Evolutionary conservation across 2,888 invertebrate genomes (phyloP).

Genomic region (Therioaphis trifolii): DNA sequence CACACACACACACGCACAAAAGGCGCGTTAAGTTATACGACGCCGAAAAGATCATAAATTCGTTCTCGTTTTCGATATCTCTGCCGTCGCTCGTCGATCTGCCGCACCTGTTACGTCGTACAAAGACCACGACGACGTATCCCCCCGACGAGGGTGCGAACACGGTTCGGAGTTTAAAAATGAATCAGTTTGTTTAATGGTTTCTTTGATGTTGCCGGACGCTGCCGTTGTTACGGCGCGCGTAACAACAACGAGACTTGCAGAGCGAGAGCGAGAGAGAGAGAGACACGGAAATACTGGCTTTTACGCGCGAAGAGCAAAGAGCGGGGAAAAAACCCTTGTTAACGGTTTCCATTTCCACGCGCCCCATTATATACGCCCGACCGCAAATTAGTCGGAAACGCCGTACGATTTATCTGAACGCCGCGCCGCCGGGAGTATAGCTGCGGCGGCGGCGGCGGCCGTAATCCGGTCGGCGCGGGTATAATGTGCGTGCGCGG

Average conservation of each 20-base stretch:
- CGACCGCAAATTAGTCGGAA: conserved; percentile 41
- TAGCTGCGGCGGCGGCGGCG: neutral
- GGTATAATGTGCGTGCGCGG: neutral
- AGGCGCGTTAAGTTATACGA: neutral
- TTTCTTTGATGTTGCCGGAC: conserved; percentile 35
- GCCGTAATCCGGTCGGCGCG: neutral
- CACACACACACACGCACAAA: neutral
- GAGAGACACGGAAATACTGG: no score
- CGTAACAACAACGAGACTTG: neutral
- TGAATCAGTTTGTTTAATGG: conserved; percentile 21
- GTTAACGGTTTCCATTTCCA: conserved; percentile 29
- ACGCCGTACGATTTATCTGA: neutral
- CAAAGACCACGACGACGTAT: no score
- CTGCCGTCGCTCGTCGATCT: neutral
- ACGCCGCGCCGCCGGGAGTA: neutral
- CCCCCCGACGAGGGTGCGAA: no score
- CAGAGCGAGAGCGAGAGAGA: no score
- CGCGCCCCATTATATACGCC: conserved; percentile 17
- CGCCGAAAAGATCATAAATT: conserved; percentile 1
- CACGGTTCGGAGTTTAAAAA: conserved; percentile 28
- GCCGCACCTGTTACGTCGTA: conserved; percentile 34
- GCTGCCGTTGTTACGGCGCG: neutral
- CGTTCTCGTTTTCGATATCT: conserved; percentile 20
- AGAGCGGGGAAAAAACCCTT: neutral
- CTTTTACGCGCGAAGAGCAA: no score